A percentile compares a stretch with the other conserved stretches of the same genome.
Evolutionary conservation across 2,888 invertebrate species (phyloP).

Genomic region (Dioctria rufipes): DNA sequence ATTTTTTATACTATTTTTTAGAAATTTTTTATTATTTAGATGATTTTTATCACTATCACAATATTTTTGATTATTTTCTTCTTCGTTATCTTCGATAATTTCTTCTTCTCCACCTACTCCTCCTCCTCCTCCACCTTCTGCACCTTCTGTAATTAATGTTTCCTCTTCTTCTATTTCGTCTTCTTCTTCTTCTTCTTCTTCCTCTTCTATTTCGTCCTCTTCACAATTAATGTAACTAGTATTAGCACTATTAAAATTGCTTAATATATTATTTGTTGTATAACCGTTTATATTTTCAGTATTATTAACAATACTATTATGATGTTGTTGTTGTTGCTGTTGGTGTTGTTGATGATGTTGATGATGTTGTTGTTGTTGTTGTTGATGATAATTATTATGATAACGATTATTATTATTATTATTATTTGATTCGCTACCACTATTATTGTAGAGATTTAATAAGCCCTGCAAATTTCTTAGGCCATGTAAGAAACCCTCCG

Average conservation of each 20-base stretch:
- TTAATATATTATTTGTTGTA: slow-evolving; percentile 5
- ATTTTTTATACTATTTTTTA: slow-evolving; percentile 18
- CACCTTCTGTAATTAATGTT: background rate
- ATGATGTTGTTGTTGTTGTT: background rate
- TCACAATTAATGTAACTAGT: no score
- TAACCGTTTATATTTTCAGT: slow-evolving; percentile 15
- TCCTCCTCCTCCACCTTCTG: no score
- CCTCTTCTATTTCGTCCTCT: no score
- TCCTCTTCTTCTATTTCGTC: slow-evolving; percentile 9
- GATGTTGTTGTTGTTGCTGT: background rate
- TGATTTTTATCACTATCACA: slow-evolving; percentile 32
- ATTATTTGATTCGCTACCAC: background rate
- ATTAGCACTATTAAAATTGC: slow-evolving; percentile 5
- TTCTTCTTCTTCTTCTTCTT: slow-evolving; percentile 3
- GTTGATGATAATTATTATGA: background rate
- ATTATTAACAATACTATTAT: background rate
- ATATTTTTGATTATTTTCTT: slow-evolving; percentile 31
- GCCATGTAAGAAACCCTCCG: slow-evolving; percentile 60
- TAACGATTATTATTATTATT: background rate
- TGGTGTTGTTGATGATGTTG: background rate
- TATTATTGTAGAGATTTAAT: slow-evolving; percentile 17
- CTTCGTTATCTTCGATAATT: background rate
- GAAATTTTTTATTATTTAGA: background rate
- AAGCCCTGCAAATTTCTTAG: slow-evolving; percentile 52
- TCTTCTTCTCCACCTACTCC: slow-evolving; percentile 26